Percentiles rank a stretch among this genome's conserved stretches.
Evolutionary conservation across 2,888 invertebrate species (phyloP).

Genomic region (Meliscaeva auricollis): DNA sequence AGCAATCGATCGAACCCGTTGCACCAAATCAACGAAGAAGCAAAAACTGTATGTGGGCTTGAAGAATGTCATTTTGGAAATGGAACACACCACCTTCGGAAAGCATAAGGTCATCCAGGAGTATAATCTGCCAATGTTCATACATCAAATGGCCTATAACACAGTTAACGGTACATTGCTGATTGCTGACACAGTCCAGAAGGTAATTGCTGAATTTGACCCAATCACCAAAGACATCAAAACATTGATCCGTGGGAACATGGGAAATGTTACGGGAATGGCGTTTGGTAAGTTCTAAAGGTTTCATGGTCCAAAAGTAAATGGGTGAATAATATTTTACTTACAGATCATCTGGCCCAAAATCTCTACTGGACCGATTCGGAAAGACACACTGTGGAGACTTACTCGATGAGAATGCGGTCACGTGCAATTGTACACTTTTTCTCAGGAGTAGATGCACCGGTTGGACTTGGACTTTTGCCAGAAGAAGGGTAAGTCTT

Average conservation of each 20-base stretch:
- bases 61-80: conserved; percentile 85
- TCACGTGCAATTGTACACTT: conserved; percentile 87
- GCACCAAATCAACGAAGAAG: conserved; percentile 85
- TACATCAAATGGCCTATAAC: conserved; percentile 89
- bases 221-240: conserved; percentile 78
- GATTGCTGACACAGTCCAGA: conserved; percentile 85
- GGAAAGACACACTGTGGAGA: conserved; percentile 87
- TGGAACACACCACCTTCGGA: conserved; percentile 89
- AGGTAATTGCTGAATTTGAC: conserved; percentile 84
- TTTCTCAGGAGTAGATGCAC: conserved; percentile 86
- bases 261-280: conserved; percentile 86
- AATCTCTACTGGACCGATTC: conserved; percentile 90
- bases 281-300: conserved; percentile 85
- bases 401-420: conserved; percentile 86
- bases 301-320: neutral
- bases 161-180: conserved; percentile 85
- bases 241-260: conserved; percentile 82
- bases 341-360: conserved; percentile 88
- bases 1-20: conserved; percentile 85
- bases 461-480: conserved; percentile 88
- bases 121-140: conserved; percentile 84
- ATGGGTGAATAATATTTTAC: too few relatives aligned
- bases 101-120: conserved; percentile 86
- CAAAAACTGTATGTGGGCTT: conserved; percentile 85
- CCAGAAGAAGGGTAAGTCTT: conserved; percentile 80